Percentiles rank a stretch among this genome's conserved stretches.
Evolutionary conservation across 1,140 invertebrate genomes (phyloP).

Genomic region (Leptinotarsa lineolata): DNA sequence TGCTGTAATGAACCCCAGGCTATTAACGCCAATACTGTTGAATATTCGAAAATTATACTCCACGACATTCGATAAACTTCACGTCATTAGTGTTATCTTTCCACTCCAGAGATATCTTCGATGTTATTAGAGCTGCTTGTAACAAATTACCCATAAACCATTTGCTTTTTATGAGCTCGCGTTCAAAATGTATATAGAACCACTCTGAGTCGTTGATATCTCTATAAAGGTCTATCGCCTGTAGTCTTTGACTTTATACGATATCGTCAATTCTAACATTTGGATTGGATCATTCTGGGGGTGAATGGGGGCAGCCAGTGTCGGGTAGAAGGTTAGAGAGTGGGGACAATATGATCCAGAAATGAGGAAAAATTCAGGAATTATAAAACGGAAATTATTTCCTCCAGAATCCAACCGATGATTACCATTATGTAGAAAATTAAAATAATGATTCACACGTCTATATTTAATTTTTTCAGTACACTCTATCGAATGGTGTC

Average conservation of each 20-base stretch:
- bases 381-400: not conserved
- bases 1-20: too few relatives aligned
- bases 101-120: not conserved
- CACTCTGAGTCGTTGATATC: not conserved
- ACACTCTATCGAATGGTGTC: too few relatives aligned
- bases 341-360: not conserved
- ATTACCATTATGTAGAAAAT: too few relatives aligned
- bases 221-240: not conserved
- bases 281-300: not conserved
- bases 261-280: conserved; percentile 6
- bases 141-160: not conserved
- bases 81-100: not conserved
- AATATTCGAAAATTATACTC: not conserved
- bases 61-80: not conserved
- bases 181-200: not conserved
- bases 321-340: not conserved
- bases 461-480: too few relatives aligned
- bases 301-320: not conserved
- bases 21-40: not conserved
- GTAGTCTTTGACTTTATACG: not conserved
- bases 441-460: too few relatives aligned
- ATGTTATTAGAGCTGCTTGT: conserved; percentile 3
- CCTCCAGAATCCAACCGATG: not conserved
- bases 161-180: not conserved
- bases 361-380: not conserved